Base-by-base conservation (phyloP, 2,797 vertebrate genomes). In the Ctenochaetus hawaiiensis region DNA sequence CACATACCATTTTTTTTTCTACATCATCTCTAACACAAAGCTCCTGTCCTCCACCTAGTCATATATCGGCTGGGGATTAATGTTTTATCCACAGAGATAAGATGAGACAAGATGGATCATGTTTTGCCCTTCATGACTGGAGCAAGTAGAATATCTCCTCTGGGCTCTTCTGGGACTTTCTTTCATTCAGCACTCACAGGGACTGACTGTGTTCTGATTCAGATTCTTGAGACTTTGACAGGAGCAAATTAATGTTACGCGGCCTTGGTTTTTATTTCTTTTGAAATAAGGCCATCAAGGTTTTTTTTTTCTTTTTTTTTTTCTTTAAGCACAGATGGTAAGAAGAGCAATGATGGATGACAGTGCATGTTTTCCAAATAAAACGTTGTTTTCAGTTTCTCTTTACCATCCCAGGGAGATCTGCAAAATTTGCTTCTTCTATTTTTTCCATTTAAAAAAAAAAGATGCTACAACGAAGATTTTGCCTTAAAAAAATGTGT, bases 81-180 rank as follows among this genome's bases (percentile, higher is more conserved):
- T 6, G 17, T 67, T 49, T 1, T 16, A 37, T 65, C 23, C 20
- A 47, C 61, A 22, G 60, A 64, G 22, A 7, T 30, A 30, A 30
- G n/a, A 30, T 34, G 7, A 71, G 49, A 57, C 23, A 14, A 66
- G 14, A 61, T 18, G 20, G 45, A 75, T 67, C 11, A 54, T 60
- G 52, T 10, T 12, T 26, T 51, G n/a, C 30, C 6, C 44, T 41
- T 26, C 23, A 16, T 34, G 22, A 45, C 23, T 51, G 47, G 11
- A 73, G 53, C 41, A 41, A 51, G 45, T 34, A 8, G 41, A 41
- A 34, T 18, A 14, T 60, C 56, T 69, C n/a, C 45, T 45, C 67
- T 22, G 30, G 41, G 8, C 23, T 14, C 10, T 5, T 9, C 8
- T 58, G 18, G 16, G 43, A 22, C 5, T 34, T 34, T 34, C 30